Conservation (phyloP, 2,888 invertebrate species). For the Cantharis flavilabris region DNA sequence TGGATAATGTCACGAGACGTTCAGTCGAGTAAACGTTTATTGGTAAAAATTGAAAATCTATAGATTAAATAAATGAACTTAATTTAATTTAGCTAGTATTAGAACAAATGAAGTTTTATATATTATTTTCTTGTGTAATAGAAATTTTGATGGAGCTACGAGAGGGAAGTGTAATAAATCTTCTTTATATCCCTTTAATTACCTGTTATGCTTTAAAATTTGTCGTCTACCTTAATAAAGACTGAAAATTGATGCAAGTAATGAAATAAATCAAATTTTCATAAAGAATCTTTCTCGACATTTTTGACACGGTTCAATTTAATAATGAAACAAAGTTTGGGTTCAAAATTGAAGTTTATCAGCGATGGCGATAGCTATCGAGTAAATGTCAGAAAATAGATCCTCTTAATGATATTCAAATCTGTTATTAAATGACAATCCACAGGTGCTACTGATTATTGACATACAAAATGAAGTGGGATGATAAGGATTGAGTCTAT, state of each 20-base stretch:
- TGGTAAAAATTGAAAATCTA: too few relatives aligned
- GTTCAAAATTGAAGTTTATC: constrained; percentile 14
- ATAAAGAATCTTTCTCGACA: constrained; percentile 1
- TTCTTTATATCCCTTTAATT: constrained; percentile 19
- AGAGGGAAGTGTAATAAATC: constrained; percentile 14
- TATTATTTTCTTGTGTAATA: constrained; percentile 3
- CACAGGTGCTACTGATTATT: constrained; percentile 36
- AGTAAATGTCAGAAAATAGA: constrained; percentile 39
- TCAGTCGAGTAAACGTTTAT: too few relatives aligned
- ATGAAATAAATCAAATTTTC: constrained; percentile 16
- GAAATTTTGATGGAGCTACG: constrained; percentile 3
- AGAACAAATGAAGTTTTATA: not conserved
- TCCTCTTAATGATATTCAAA: constrained; percentile 40
- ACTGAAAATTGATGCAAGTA: constrained; percentile 36
- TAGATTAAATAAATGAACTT: not conserved
- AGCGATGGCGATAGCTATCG: constrained; percentile 21
- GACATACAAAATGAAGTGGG: constrained; percentile 17
- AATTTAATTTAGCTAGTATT: not conserved
- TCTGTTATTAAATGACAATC: constrained; percentile 42
- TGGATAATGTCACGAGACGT: too few relatives aligned
- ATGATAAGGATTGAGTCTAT: not conserved
- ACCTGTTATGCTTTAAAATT: constrained; percentile 14
- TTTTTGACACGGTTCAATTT: constrained; percentile 37
- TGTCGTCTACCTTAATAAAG: constrained; percentile 18
- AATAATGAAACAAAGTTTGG: constrained; percentile 35